A percentile compares a stretch with the other conserved stretches of the same genome.
phyloP scores from a whole-genome alignment of 2,797 vertebrate species.

The Anabas testudineus region DNA sequence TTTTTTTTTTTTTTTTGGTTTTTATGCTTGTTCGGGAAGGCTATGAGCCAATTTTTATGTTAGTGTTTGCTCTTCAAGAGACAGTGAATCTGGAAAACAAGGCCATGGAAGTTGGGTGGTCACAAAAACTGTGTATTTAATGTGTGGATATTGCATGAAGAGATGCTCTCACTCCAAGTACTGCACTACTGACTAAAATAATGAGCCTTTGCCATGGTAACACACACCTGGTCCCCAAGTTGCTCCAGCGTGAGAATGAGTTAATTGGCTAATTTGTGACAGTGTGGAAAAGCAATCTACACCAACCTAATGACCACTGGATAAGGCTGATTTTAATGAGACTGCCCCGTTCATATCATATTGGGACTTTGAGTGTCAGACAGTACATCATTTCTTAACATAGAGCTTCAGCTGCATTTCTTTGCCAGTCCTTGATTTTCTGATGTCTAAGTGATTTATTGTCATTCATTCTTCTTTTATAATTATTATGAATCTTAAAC shows the following conservation, averaged over 20 bases:
- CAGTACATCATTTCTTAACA: constrained; percentile 14
- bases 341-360: constrained; percentile 11
- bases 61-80: background rate
- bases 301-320: constrained; percentile 20
- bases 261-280: constrained; percentile 46
- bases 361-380: constrained; percentile 3
- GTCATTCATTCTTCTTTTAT: no score
- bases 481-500: constrained; percentile 3
- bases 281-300: constrained; percentile 22
- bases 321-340: constrained; percentile 43
- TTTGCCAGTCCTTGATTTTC: constrained; percentile 7
- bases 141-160: constrained; percentile 9
- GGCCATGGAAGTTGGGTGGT: background rate
- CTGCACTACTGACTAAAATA: constrained; percentile 32
- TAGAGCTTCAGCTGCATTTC: constrained; percentile 6
- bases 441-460: constrained; percentile 25
- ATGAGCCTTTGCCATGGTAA: constrained; percentile 66
- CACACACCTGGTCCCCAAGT: constrained; percentile 33
- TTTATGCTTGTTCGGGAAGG: background rate
- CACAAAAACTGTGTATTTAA: constrained; percentile 5
- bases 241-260: constrained; percentile 15
- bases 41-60: constrained; percentile 1
- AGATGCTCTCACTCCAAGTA: constrained; percentile 4
- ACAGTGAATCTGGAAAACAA: background rate
- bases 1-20: background rate